Conservation (phyloP, 2,888 invertebrate species). For the Epirrhoe tristata region DNA sequence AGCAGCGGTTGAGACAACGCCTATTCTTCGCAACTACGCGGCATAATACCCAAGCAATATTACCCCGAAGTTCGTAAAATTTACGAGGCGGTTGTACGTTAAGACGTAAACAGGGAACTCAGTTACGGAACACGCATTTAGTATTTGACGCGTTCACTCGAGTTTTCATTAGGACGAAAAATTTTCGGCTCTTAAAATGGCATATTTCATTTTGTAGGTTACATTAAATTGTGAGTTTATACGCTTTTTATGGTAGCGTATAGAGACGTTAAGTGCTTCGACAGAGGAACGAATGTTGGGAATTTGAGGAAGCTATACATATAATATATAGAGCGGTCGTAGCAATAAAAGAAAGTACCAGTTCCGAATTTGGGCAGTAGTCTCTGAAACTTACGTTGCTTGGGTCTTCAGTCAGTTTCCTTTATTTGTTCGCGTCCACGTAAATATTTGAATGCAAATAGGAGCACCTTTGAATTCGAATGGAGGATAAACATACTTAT, state of each 20-base stretch:
- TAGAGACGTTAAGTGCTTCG: slow-evolving; percentile 30
- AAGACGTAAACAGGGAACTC: slow-evolving; percentile 66
- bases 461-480: slow-evolving; percentile 36
- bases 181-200: slow-evolving; percentile 37
- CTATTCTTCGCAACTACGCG: slow-evolving; percentile 62
- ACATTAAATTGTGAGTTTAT: slow-evolving; percentile 41
- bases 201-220: slow-evolving; percentile 39
- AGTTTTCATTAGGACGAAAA: slow-evolving; percentile 39
- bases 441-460: slow-evolving; percentile 45
- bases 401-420: slow-evolving; percentile 31
- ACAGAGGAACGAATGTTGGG: slow-evolving; percentile 23
- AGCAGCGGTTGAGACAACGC: slow-evolving; percentile 61
- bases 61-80: slow-evolving; percentile 74
- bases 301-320: slow-evolving; percentile 3
- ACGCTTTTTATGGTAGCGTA: slow-evolving; percentile 36
- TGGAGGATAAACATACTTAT: slow-evolving; percentile 34
- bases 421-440: slow-evolving; percentile 39
- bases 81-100: slow-evolving; percentile 75
- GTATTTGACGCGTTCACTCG: slow-evolving; percentile 44
- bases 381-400: slow-evolving; percentile 5
- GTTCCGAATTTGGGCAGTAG: slow-evolving; percentile 5
- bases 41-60: slow-evolving; percentile 75
- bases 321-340: background rate
- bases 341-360: slow-evolving; percentile 8
- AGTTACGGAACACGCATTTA: slow-evolving; percentile 56